phyloP scores from a whole-genome alignment of 2,797 vertebrate genomes.

The Thamnophis elegans region DNA sequence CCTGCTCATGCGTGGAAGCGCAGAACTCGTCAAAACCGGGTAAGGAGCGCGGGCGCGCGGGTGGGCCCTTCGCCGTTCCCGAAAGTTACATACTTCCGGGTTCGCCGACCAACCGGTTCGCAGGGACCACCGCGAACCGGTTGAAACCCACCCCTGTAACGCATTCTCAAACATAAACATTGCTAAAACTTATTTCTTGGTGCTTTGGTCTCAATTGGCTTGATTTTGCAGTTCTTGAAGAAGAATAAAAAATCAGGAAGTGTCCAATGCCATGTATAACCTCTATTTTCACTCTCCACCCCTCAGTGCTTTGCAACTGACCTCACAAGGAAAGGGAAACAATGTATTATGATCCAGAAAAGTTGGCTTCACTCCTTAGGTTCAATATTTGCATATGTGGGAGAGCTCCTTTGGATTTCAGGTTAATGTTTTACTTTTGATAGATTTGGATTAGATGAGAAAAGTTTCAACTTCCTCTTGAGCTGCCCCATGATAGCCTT shows the following conservation, averaged over 20 bases:
- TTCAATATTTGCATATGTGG: neutral
- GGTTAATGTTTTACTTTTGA: neutral
- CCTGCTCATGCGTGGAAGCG: no score
- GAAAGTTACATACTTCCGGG: no score
- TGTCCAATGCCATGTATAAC: neutral
- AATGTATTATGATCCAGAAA: neutral
- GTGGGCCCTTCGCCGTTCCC: no score
- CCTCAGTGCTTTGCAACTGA: neutral
- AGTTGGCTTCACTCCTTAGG: no score
- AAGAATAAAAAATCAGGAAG: neutral
- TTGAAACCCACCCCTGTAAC: no score
- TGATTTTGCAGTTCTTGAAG: neutral
- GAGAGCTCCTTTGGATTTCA: neutral
- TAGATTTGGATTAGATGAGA: neutral
- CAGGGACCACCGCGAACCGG: no score
- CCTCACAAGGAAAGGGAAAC: neutral
- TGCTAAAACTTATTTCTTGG: neutral
- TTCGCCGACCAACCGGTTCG: no score
- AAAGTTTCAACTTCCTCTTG: neutral
- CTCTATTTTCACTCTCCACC: neutral
- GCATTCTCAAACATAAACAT: neutral
- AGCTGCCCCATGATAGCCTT: neutral
- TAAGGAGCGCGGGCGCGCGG: no score
- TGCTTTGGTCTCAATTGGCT: neutral
- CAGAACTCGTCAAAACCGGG: no score